Percentiles rank a stretch among this genome's conserved stretches.
phyloP scores from a whole-genome alignment of 2,888 invertebrate genomes.

The Rhamphomyia laevipes region DNA sequence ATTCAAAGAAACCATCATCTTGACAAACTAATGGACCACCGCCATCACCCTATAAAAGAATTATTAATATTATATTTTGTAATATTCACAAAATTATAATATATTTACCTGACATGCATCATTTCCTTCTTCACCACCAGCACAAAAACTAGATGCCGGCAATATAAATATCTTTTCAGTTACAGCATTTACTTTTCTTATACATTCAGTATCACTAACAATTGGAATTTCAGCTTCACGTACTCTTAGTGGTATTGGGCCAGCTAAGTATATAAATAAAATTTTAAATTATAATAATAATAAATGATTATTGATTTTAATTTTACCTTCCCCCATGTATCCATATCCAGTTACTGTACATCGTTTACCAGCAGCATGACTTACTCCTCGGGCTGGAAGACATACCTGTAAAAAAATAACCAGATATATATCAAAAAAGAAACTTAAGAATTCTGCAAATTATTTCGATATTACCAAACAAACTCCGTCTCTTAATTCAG shows the following conservation, averaged over 20 bases:
- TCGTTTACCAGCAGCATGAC: slow-evolving; percentile 77
- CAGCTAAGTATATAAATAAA: slow-evolving; percentile 43
- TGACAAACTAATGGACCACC: slow-evolving; percentile 89
- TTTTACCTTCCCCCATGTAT: slow-evolving; percentile 82
- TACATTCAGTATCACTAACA: slow-evolving; percentile 84
- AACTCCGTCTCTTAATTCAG: slow-evolving; percentile 74
- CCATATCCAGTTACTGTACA: slow-evolving; percentile 92
- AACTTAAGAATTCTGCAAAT: background rate
- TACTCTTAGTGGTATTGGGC: slow-evolving; percentile 80
- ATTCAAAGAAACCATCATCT: slow-evolving; percentile 83
- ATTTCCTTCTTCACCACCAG: slow-evolving; percentile 84
- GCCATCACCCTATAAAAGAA: slow-evolving; percentile 64
- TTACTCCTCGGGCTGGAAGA: slow-evolving; percentile 77
- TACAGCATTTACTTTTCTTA: slow-evolving; percentile 84
- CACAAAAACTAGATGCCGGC: slow-evolving; percentile 88
- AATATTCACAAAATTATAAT: background rate
- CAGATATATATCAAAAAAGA: no score
- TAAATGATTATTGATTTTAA: background rate
- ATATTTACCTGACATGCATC: slow-evolving; percentile 75
- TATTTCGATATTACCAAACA: slow-evolving; percentile 25
- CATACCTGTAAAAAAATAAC: slow-evolving; percentile 58
- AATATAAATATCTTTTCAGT: slow-evolving; percentile 90
- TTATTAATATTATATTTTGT: background rate
- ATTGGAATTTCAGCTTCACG: slow-evolving; percentile 86
- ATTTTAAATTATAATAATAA: background rate